Base-by-base conservation (phyloP, 2,113 vertebrate genomes). In the Oreotrochilus melanogaster region DNA sequence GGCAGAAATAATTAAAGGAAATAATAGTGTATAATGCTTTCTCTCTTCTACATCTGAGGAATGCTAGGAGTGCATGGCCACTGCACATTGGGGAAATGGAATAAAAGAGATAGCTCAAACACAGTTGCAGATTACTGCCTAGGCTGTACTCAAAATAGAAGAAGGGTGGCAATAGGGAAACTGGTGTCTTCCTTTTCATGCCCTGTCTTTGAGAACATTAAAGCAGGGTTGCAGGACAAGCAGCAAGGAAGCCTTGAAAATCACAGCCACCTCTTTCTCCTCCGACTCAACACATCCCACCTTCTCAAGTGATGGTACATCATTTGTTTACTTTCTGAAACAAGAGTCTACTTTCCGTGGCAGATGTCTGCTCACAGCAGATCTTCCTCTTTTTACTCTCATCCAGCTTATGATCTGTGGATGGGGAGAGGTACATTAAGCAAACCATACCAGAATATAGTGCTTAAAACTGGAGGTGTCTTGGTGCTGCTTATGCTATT, bases 1-100 rank as follows among this genome's bases (percentile, higher is more conserved):
- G 39, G 65, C 60, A 96, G 89, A 92, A 88, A 78, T 86, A 89
- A 48, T 60, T 83, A 84, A 85, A 86, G 85, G 82, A 89, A 76
- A 80, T 84, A 65, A 66, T 50, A 54, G 35, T 50, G 54, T 57
- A 90, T 64, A 74, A 24, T 53, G 8, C 79, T 67, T 78, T 66
- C 28, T 71, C 17, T 86, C 18, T 64, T 58, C 43, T 74, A 24
- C 4, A 2, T 83, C 47, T 21, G 24, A 82, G 39, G 57, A 92
- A 64, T 56, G 8, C 25, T 53, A 19, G 53, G 31, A 86, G 35
- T 8, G 1, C 18, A 22, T 18, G n/a, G 53, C 18, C 75, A 58
- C 54, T 70, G 39, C 33, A 53, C 31, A 22, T 85, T 88, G 93
- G 93, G 73, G 89, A 94, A 89, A 80, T 11, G 35, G 69, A 86